A percentile compares a stretch with the other conserved stretches of the same genome.
Evolutionary conservation across 2,113 vertebrate species (phyloP).

Genomic region (Sturnus vulgaris): DNA sequence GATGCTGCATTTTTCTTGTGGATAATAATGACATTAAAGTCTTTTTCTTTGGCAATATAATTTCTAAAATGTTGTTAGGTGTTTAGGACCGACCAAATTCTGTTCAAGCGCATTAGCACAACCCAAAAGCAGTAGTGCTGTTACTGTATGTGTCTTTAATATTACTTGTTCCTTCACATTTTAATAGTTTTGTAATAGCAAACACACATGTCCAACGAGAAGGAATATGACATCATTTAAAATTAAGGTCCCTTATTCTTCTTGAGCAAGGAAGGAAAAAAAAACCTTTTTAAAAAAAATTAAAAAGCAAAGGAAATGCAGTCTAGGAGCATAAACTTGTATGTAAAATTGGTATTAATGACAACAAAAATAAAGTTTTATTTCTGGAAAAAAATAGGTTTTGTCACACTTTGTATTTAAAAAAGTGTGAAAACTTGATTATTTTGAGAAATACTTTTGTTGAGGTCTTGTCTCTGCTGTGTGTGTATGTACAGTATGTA

Average conservation of each 20-base stretch:
- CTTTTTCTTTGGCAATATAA: conserved; percentile 66
- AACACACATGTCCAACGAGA: not conserved
- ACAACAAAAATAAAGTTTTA: conserved; percentile 64
- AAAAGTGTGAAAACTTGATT: conserved; percentile 28
- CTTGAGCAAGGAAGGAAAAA: conserved; percentile 29
- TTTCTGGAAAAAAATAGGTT: conserved; percentile 63
- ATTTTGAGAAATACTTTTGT: not conserved
- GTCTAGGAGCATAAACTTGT: conserved; percentile 43
- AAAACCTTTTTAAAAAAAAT: not conserved
- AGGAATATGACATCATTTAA: not conserved
- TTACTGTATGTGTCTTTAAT: conserved; percentile 68
- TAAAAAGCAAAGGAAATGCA: conserved; percentile 31
- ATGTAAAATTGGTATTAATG: conserved; percentile 61
- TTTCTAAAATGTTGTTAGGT: conserved; percentile 56
- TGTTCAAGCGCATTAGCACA: conserved; percentile 60
- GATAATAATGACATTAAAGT: conserved; percentile 44
- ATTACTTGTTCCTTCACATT: conserved; percentile 61
- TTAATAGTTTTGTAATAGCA: conserved; percentile 68
- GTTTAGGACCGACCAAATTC: conserved; percentile 38
- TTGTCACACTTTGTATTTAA: conserved; percentile 61
- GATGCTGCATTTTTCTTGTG: conserved; percentile 63
- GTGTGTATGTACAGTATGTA: not conserved
- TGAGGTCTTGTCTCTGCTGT: not conserved
- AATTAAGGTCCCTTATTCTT: conserved; percentile 15
- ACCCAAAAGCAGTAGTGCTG: conserved; percentile 59